Conservation (phyloP, 2,888 invertebrate species). For the Biston betularia region DNA sequence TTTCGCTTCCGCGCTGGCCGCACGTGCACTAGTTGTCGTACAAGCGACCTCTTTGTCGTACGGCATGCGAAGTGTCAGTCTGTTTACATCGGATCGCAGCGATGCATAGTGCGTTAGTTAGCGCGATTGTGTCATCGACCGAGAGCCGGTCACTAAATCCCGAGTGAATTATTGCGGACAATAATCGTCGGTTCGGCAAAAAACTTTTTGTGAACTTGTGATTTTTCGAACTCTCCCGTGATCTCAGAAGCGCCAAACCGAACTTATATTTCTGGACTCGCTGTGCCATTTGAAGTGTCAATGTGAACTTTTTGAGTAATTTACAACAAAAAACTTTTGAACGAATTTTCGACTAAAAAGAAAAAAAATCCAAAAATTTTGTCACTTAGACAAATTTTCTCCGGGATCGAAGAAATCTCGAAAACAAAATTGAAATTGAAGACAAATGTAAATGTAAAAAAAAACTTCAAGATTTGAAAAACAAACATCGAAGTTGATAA, state of each 20-base stretch:
- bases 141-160: slow-evolving; percentile 73
- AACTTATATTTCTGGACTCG: slow-evolving; percentile 62
- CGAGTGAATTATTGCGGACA: slow-evolving; percentile 77
- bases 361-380: slow-evolving; percentile 33
- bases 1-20: slow-evolving; percentile 78
- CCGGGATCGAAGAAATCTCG: slow-evolving; percentile 17
- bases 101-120: slow-evolving; percentile 80
- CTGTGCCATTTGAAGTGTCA: slow-evolving; percentile 63
- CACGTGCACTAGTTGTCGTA: slow-evolving; percentile 79
- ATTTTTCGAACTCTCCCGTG: slow-evolving; percentile 61
- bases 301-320: slow-evolving; percentile 65
- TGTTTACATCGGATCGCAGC: slow-evolving; percentile 79
- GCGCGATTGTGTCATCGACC: slow-evolving; percentile 82
- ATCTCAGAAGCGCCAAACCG: slow-evolving; percentile 58
- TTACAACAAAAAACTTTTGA: slow-evolving; percentile 51
- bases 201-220: slow-evolving; percentile 79
- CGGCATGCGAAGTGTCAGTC: slow-evolving; percentile 76
- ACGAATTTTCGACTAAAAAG: slow-evolving; percentile 41
- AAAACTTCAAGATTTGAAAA: slow-evolving; percentile 27
- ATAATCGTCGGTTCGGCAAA: slow-evolving; percentile 67
- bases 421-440: slow-evolving; percentile 37
- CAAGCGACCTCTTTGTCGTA: slow-evolving; percentile 75
- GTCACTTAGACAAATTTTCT: slow-evolving; percentile 12
- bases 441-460: slow-evolving; percentile 29
- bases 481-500: slow-evolving; percentile 35